phyloP scores from a whole-genome alignment of 2,113 vertebrate species.

The Numida meleagris region DNA sequence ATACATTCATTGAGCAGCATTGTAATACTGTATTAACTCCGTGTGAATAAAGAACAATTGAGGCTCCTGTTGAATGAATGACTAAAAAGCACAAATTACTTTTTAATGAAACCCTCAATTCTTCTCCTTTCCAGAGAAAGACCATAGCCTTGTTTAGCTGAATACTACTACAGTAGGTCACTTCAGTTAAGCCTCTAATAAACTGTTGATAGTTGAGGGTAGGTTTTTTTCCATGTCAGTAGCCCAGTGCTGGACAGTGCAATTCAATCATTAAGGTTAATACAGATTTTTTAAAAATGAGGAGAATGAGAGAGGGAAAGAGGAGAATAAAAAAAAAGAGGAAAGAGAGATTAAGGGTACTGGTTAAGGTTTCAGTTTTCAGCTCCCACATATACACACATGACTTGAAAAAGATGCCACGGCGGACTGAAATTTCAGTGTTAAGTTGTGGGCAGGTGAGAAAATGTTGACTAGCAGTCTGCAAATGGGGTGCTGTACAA shows the following conservation, averaged over 20 bases:
- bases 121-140: constrained; percentile 71
- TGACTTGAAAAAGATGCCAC: neutral
- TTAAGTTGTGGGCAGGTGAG: neutral
- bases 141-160: constrained; percentile 64
- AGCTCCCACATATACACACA: constrained; percentile 13
- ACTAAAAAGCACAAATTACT: constrained; percentile 81
- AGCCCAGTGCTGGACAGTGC: constrained; percentile 66
- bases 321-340: neutral
- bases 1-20: constrained; percentile 78
- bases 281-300: neutral
- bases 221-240: constrained; percentile 62
- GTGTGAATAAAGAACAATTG: constrained; percentile 79
- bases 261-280: constrained; percentile 72
- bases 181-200: constrained; percentile 77
- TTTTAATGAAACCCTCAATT: constrained; percentile 82
- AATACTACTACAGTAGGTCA: constrained; percentile 73
- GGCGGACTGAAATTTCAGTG: constrained; percentile 47
- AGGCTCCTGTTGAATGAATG: constrained; percentile 74
- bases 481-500: neutral
- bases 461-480: neutral
- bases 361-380: constrained; percentile 51
- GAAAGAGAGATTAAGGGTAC: constrained; percentile 58
- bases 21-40: constrained; percentile 78
- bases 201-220: constrained; percentile 70
- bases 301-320: neutral